Base-by-base conservation (phyloP, 2,797 vertebrate genomes). In the Hoplostethus atlanticus region DNA sequence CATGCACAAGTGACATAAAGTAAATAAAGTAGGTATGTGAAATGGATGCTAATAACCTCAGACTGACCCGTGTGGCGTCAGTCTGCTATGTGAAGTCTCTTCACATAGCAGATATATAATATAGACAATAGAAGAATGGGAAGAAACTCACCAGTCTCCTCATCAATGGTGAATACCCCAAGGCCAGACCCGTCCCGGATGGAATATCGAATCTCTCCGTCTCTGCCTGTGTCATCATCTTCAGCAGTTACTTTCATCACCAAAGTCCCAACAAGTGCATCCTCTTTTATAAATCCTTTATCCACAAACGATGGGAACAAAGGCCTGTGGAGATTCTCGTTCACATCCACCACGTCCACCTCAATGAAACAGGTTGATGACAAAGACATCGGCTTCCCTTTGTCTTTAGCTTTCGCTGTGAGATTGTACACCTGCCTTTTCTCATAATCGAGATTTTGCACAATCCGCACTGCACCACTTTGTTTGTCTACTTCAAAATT, bases 401-500 rank as follows among this genome's bases (percentile, higher is more conserved):
- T 98, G 95, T 99, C 98, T 87, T 97, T 98, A 38, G 97, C 98
- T 79, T 96, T 96, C 2, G 97, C 96, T 0, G 97, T 98, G 77
- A 99, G 93, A 78, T 97, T 99, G 86, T 97, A 98, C 13, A 98
- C 84, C 76, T 99, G 98, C 59, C 93, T 96, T 55, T 95, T 96
- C 91, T 99, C 98, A 17, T 96, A 99, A 94, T 99, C 97, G 78
- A 99, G 87, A 86, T 93, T 96, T 71, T 97, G 96, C 54, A 96
- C 87, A 38, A 99, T 94, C 31, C 98, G 95, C 64, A 99, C 78
- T 0, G 98, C 98, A 15, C 98, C 98, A 1, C 97, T 99, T 44
- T 98, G 91, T 88, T 98, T 99, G 91, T 99, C 98, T 13, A 99
- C 96, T 40, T 99, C 98, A 30, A 99, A 99, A 65, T 92, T 94